These are phyloP conservation scores for Neoscelio sp. DNA, from an alignment of 2,888 invertebrate species.

Conservation along the genomic window DNA sequence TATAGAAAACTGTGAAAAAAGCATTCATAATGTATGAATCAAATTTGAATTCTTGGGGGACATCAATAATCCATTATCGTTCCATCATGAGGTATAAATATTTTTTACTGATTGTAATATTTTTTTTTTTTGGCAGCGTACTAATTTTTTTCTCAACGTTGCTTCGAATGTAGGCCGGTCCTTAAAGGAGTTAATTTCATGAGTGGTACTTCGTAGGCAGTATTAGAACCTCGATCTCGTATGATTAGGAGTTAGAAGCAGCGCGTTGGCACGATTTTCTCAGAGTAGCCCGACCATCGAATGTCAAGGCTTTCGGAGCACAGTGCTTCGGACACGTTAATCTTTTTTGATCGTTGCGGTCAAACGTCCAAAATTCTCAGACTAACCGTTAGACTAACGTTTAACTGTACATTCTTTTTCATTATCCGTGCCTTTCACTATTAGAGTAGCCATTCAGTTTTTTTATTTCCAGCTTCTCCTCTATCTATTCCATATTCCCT, in stretches of 20 bases:
- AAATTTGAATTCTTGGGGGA: not conserved
- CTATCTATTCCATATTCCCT: too few species aligned
- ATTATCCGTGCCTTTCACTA: not conserved
- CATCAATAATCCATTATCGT: slow-evolving; percentile 23
- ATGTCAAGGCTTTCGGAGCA: slow-evolving; percentile 71
- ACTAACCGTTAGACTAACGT: slow-evolving; percentile 77
- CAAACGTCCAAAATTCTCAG: slow-evolving; percentile 77
- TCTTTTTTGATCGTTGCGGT: slow-evolving; percentile 59
- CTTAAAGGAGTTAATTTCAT: slow-evolving; percentile 55
- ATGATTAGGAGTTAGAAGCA: slow-evolving; percentile 37
- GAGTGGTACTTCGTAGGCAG: slow-evolving; percentile 14
- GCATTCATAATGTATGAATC: not conserved
- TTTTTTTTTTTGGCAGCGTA: slow-evolving; percentile 26
- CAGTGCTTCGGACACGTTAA: slow-evolving; percentile 54
- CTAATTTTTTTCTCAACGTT: slow-evolving; percentile 28
- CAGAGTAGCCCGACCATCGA: slow-evolving; percentile 67
- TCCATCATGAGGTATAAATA: slow-evolving; percentile 21
- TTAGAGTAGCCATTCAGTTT: too few species aligned
- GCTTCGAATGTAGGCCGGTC: slow-evolving; percentile 53
- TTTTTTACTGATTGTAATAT: slow-evolving; percentile 26
- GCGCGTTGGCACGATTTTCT: slow-evolving; percentile 70
- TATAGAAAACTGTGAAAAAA: too few species aligned
- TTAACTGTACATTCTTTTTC: slow-evolving; percentile 77
- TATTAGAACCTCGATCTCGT: slow-evolving; percentile 18
- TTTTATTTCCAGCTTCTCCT: too few species aligned